Evolutionary conservation across 2,797 vertebrate species (phyloP).

Genomic region (Gephyroberyx darwinii): DNA sequence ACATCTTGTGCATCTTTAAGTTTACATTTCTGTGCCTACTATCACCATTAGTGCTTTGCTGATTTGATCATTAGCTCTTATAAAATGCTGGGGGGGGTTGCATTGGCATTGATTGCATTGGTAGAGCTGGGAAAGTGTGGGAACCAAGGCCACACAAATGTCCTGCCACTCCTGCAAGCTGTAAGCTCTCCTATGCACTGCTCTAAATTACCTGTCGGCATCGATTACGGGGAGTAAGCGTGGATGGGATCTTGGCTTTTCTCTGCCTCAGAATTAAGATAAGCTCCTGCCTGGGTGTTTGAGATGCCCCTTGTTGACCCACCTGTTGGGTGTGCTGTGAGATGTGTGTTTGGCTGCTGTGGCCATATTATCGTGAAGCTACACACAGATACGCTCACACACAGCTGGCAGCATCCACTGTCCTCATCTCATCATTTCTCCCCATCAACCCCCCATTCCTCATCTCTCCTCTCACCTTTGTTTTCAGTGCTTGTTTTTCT

Average conservation of each 20-base stretch:
- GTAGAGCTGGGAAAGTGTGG: slow-evolving; percentile 15
- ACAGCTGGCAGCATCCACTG: slow-evolving; percentile 50
- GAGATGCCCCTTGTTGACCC: slow-evolving; percentile 80
- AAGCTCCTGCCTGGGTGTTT: slow-evolving; percentile 81
- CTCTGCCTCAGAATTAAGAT: slow-evolving; percentile 85
- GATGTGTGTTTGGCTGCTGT: slow-evolving; percentile 57
- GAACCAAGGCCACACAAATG: slow-evolving; percentile 61
- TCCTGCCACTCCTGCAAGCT: slow-evolving; percentile 60
- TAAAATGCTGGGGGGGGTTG: slow-evolving; percentile 26
- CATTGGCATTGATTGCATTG: slow-evolving; percentile 76
- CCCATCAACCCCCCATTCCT: slow-evolving; percentile 34
- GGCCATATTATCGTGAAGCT: slow-evolving; percentile 63
- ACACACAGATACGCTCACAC: slow-evolving; percentile 33
- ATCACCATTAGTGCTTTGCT: slow-evolving; percentile 46
- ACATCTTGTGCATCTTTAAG: slow-evolving; percentile 19
- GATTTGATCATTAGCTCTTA: slow-evolving; percentile 56
- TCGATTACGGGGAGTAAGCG: slow-evolving; percentile 79
- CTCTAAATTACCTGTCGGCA: slow-evolving; percentile 85
- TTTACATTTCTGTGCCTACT: slow-evolving; percentile 42
- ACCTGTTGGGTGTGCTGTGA: slow-evolving; percentile 72
- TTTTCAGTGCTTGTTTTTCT: slow-evolving; percentile 65
- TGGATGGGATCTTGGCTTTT: slow-evolving; percentile 84
- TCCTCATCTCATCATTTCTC: slow-evolving; percentile 65
- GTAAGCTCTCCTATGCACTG: slow-evolving; percentile 74
- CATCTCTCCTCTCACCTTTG: slow-evolving; percentile 63